Evolutionary conservation across 2,888 invertebrate genomes (phyloP), one percentile per base, ranked within the genome.

Genomic region (Dryobota labecula): DNA sequence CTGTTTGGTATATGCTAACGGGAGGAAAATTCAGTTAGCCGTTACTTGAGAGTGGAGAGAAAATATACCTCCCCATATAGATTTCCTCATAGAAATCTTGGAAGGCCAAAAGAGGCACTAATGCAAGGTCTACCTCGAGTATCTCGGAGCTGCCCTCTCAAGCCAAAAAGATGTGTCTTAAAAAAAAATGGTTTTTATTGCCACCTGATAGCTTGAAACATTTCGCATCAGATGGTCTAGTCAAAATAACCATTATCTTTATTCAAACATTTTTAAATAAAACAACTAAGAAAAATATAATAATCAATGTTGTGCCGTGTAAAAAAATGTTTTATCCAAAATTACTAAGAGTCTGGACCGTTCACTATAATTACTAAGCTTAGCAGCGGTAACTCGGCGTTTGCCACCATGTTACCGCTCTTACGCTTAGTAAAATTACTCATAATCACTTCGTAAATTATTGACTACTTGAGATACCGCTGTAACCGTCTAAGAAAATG

Each of bases 1-100:
- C 27, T 20, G 51, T 75, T 78, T 65, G 30, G 51, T 69, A 1
- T 62, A 57, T 33, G 41, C 15, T 43, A 78, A 72, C 43, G 20
- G 41, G 11, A 24, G 33, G 41, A 24, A 71, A 71, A 54, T 78
- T 58, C 27, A 36, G 33, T 76, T 56, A 36, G 5, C 11, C n/a
- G 47, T 36, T 30, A 56, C 24, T 76, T 49, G 30, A 27, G 27
- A 49, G 24, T 15, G 0, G 0, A 15, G 43, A 27, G 20, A 47
- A 76, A 45, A 73, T 70, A 33, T 18, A 33, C 13, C 0, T 15
- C 38, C 24, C 15, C 33, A 0, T 24, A 49, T 24, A 24, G 5
- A 49, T 49, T 49, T 24, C 5, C 47, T 24, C 13, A 24, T 8
- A 24, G 2, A n/a, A 27, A n/a, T 47, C 11, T 43, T 53, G 15